These are phyloP conservation scores for Dreissena rostriformis DNA, from an alignment of 1,140 invertebrate species.

Conservation along the genomic window DNA sequence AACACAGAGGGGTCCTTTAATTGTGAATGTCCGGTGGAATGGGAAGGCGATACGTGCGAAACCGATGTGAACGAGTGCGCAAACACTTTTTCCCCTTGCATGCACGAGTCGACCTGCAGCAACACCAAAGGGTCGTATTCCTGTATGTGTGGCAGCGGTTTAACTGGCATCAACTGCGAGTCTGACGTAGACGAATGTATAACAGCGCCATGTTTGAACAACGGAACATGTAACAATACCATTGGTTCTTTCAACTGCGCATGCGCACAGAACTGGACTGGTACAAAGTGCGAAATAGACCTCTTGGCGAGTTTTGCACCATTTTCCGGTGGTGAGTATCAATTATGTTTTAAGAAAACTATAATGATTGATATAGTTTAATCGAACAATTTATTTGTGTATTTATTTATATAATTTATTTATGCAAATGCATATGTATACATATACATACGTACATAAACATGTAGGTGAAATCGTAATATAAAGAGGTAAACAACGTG, in stretches of 20 bases:
- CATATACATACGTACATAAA: too few relatives aligned
- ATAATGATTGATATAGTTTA: too few relatives aligned
- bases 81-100: not conserved
- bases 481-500: too few relatives aligned
- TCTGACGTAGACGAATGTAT: slow-evolving; percentile 21
- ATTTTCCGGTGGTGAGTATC: too few relatives aligned
- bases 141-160: not conserved
- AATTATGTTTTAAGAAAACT: too few relatives aligned
- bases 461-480: too few relatives aligned
- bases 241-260: not conserved
- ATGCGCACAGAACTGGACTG: not conserved
- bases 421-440: too few relatives aligned
- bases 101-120: not conserved
- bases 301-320: too few relatives aligned
- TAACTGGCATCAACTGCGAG: not conserved
- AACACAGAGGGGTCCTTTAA: slow-evolving; percentile 17
- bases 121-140: not conserved
- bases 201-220: slow-evolving; percentile 6
- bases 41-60: slow-evolving; percentile 36
- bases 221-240: slow-evolving; percentile 3
- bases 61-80: slow-evolving; percentile 27
- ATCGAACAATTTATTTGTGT: too few relatives aligned
- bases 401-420: too few relatives aligned
- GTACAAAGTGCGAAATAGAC: not conserved
- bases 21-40: slow-evolving; percentile 44